Base-by-base conservation (phyloP, 1,140 invertebrate genomes). In the Lepidotrigona ventralis region DNA sequence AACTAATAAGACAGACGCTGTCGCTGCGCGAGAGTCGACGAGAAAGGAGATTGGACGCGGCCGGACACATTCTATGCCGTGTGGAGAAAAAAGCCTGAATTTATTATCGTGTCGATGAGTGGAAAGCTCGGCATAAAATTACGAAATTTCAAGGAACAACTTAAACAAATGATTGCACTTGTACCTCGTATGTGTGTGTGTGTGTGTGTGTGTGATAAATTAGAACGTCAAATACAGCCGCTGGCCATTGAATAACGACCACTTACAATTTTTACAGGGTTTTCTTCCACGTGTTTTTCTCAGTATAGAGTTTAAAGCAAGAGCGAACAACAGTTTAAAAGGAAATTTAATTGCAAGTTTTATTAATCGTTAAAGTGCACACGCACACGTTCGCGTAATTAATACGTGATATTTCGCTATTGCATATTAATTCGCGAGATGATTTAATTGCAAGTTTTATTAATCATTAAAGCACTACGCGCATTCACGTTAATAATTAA, bases 1-100 rank as follows among this genome's bases (percentile, higher is more conserved):
- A 84, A 75, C 88, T 89, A 89, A 89, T 89, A 89, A 89, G 73
- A 23, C 63, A 54, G 70, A 46, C 72, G 68, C 63, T 84, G 75
- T 66, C 60, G 21, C 46, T 70, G 60, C n/a, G 58, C 33, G 53
- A 14, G 70, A 70, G 69, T n/a, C 56, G 29, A 46, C 60, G 70
- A 73, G 63, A 81, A 64, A 80, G 56, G 56, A 29, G 56, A 78
- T 78, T 78, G 39, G 39, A 68, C 68, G 54, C 15, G 77, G 70
- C 53, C 76, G 19, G 46, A 76, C 74, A 63, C 15, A 76, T 76
- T 76, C 51, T 26, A 33, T 51, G 39, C 3, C 39, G 39, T 8
- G 39, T 8, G 6, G 56, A 23, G 56, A 21, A 15, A 51, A 76
- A 76, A 64, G 26, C 17, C 23, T 51, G 39, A 39, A 63, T 63